These are phyloP conservation scores for Venustoraphidia nigricollis DNA, from an alignment of 2,888 invertebrate species.

Conservation along the genomic window DNA sequence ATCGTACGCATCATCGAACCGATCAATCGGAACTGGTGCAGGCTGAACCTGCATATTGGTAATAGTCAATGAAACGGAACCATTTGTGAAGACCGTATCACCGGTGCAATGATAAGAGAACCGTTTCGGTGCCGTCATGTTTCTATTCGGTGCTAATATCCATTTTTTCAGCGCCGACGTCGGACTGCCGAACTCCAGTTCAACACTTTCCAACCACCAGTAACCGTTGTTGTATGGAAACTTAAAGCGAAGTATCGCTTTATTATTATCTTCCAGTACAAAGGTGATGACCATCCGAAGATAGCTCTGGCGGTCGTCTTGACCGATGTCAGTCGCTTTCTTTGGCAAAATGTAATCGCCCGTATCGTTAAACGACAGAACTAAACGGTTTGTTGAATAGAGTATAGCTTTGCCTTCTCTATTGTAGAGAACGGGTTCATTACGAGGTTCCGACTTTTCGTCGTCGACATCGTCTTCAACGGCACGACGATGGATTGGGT, in stretches of 20 bases:
- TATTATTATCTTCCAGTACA: conserved; percentile 18
- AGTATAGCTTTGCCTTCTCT: conserved; percentile 6
- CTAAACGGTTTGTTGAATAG: conserved; percentile 3
- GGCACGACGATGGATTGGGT: neutral
- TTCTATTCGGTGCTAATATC: conserved; percentile 18
- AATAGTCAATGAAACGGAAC: conserved; percentile 19
- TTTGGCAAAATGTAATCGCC: conserved; percentile 12
- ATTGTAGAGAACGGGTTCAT: conserved; percentile 6
- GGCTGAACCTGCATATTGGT: conserved; percentile 30
- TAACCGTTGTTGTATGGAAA: conserved; percentile 21
- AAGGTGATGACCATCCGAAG: conserved; percentile 21
- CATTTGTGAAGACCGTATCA: conserved; percentile 19
- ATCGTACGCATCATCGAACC: conserved; percentile 45
- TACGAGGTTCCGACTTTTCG: neutral
- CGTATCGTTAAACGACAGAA: neutral
- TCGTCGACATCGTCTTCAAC: neutral
- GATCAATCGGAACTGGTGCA: conserved; percentile 19
- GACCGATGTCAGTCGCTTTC: conserved; percentile 9
- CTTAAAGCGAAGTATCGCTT: conserved; percentile 22
- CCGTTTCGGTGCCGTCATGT: conserved; percentile 19
- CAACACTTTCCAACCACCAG: conserved; percentile 23
- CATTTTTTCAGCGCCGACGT: conserved; percentile 8
- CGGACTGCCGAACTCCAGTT: conserved; percentile 14
- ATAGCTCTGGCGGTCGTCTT: conserved; percentile 14
- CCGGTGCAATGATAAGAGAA: conserved; percentile 33